A percentile compares a stretch with the other conserved stretches of the same genome.
Conservation (phyloP, 2,797 vertebrate genomes). For the Malurus splendens region DNA sequence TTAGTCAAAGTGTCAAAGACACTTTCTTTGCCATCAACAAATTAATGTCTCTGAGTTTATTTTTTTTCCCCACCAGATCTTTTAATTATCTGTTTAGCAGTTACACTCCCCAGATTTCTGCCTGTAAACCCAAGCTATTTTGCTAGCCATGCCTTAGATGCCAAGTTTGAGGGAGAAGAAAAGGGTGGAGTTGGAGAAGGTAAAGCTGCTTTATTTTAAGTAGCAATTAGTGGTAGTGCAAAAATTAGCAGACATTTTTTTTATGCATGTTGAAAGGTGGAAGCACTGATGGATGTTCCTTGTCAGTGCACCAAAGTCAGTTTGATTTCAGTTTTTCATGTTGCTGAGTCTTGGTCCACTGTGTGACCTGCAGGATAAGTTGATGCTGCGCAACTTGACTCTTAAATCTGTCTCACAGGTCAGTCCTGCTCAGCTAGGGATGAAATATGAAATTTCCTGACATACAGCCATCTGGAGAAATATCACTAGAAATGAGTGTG, state of each 20-base stretch:
- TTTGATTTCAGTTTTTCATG: not conserved
- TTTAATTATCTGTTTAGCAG: not conserved
- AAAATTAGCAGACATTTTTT: not conserved
- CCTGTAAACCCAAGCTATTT: not conserved
- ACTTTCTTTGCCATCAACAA: not conserved
- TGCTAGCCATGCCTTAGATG: rapidly evolving
- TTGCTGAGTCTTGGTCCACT: not conserved
- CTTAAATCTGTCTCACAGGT: rapidly evolving
- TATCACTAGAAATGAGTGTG: rapidly evolving
- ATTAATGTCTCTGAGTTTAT: not conserved
- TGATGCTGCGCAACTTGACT: not conserved
- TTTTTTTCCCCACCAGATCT: not conserved
- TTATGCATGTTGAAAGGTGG: not conserved
- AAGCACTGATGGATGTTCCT: not conserved
- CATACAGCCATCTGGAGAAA: not conserved
- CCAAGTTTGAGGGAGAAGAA: not conserved
- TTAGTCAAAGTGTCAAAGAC: not conserved
- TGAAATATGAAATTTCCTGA: not conserved
- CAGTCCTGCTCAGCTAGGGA: not conserved
- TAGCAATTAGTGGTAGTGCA: not conserved
- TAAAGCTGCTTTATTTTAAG: not conserved
- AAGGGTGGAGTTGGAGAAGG: not conserved
- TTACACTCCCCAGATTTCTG: not conserved
- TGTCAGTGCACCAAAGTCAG: not conserved
- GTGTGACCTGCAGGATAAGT: not conserved